Evolutionary conservation across 2,888 invertebrate genomes (phyloP).

Genomic region (Eutolmus rufibarbis): DNA sequence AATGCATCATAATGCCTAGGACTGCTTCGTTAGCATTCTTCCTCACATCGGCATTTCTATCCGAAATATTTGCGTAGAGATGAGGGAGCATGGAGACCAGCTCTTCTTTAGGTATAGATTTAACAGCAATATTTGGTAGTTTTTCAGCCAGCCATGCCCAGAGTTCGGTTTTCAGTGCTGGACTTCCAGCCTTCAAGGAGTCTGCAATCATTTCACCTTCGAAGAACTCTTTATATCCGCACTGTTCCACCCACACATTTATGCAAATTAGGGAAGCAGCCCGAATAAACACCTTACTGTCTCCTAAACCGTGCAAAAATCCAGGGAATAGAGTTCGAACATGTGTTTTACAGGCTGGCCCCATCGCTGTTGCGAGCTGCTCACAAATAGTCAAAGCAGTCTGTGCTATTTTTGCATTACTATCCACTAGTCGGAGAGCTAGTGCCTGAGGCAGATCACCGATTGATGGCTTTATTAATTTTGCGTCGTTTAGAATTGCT

Average conservation of each 20-base stretch:
- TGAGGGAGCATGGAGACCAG: conserved; percentile 77
- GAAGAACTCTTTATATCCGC: conserved; percentile 80
- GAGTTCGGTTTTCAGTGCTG: conserved; percentile 79
- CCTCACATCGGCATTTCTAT: conserved; percentile 89
- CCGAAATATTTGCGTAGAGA: conserved; percentile 84
- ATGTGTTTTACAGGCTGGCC: conserved; percentile 79
- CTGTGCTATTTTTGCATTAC: conserved; percentile 91
- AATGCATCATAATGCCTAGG: conserved; percentile 90
- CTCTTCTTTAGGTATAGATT: conserved; percentile 83
- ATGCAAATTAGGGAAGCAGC: conserved; percentile 82
- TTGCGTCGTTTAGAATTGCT: conserved; percentile 67
- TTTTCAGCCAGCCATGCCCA: conserved; percentile 87
- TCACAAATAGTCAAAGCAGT: conserved; percentile 85
- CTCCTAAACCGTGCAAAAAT: conserved; percentile 81
- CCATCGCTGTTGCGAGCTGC: conserved; percentile 82
- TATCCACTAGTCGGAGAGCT: conserved; percentile 80
- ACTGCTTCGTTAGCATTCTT: conserved; percentile 90
- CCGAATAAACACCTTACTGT: conserved; percentile 81
- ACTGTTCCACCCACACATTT: conserved; percentile 83
- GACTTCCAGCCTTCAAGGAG: conserved; percentile 85
- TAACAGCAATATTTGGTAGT: conserved; percentile 74
- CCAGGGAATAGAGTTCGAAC: conserved; percentile 84
- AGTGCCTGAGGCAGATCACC: conserved; percentile 86
- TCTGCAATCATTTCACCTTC: conserved; percentile 91
- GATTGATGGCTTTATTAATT: conserved; percentile 81